Base-by-base conservation (phyloP, 2,113 vertebrate genomes). In the Dicrurus megarhynchus region DNA sequence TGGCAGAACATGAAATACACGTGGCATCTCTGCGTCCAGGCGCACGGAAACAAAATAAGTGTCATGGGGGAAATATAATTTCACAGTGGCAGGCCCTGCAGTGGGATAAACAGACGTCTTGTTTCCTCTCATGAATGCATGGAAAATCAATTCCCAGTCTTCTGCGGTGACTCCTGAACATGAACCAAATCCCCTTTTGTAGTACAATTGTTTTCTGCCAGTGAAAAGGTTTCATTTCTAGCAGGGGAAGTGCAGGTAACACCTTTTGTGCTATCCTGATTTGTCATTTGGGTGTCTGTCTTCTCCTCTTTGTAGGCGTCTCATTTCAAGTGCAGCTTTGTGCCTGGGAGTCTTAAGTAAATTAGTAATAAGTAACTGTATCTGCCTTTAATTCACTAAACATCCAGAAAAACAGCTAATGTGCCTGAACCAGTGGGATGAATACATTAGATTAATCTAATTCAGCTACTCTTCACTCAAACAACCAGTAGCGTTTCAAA, bases 101-200 rank as follows among this genome's bases (percentile, higher is more conserved):
- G 39, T 90, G 78, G 81, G 63, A 83, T 90, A 87, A 96, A 87
- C 78, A 94, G 82, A 26, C 30, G 1, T 71, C 67, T 93, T 90
- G 78, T 95, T 96, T 96, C 90, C 87, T 95, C 67, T 3, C 0
- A 22, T 87, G 79, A 50, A 77, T 80, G 95, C 89, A 94, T 93
- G 96, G 93, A 95, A 97, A 96, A 96, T 95, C 93, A 90, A 94
- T 96, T 94, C 92, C 50, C 59, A 88, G 67, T 85, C 68, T 87
- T 91, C 71, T 94, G 90, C 56, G 74, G 67, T 83, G 84, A 9
- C 24, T 91, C 59, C 92, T 92, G 74, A 95, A 83, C 19, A 28
- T n/a, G 47, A 88, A 94, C n/a, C 30, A 89, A 93, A 90, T 75
- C 27, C 26, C 39, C 15, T 94, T 27, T 33, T 78, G 55, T 56